A percentile compares a stretch with the other conserved stretches of the same genome.
These are phyloP conservation scores for Aurelia aurita complex sp. Pacific DNA, from an alignment of 30 jellyfish, hydroid and myxozoan species.

Conservation along the genomic window DNA sequence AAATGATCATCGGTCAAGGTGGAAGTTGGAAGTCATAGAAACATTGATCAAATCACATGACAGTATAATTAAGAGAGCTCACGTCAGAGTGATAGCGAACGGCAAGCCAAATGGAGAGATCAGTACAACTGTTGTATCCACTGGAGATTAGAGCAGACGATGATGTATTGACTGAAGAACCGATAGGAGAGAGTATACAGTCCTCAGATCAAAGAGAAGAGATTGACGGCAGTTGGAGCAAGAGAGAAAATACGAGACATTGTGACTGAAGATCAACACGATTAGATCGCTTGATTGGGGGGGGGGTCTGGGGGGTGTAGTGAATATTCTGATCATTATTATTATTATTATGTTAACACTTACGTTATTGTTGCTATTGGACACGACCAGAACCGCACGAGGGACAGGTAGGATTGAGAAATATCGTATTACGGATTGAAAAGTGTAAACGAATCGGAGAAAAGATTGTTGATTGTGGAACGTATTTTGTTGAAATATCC, in stretches of 20 bases:
- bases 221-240: too few relatives aligned
- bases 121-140: background rate
- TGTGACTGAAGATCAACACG: too few relatives aligned
- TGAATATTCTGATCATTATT: too few relatives aligned
- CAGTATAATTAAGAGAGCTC: conserved; percentile 1
- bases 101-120: conserved; percentile 4
- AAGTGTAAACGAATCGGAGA: background rate
- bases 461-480: conserved; percentile 6
- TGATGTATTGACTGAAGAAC: background rate
- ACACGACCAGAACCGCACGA: too few relatives aligned
- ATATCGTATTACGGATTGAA: background rate
- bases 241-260: too few relatives aligned
- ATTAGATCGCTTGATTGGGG: background rate
- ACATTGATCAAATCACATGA: conserved; percentile 9
- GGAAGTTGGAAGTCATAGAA: conserved; percentile 15
- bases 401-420: too few relatives aligned
- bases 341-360: background rate
- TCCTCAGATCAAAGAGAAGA: too few relatives aligned
- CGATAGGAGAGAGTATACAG: too few relatives aligned
- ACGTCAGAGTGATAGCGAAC: background rate
- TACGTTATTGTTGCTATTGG: too few relatives aligned
- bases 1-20: conserved; percentile 7
- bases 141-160: background rate
- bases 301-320: conserved; percentile 1
- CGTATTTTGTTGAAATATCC: background rate